Base-by-base conservation (phyloP, 2,113 vertebrate genomes). In the Thunnus maccoyii region DNA sequence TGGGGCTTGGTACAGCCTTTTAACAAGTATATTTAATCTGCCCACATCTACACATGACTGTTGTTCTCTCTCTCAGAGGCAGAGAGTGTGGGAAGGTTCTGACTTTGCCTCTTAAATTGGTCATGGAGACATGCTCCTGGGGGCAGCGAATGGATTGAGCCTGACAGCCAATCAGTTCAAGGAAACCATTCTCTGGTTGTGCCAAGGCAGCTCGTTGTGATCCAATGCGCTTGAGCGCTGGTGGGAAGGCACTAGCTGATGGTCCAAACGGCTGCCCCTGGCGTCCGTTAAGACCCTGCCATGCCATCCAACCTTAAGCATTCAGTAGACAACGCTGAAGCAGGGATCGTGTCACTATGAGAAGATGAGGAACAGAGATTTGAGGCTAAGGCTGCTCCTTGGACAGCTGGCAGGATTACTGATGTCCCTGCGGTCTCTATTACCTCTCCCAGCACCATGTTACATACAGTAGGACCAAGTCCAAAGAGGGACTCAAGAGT, bases 51-150 rank as follows among this genome's bases (percentile, higher is more conserved):
- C 74, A 76, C 78, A 80, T 68, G 63, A 44, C 56, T 72, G 68
- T 84, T 85, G 85, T 82, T 69, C 58, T 80, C 54, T 63, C 64
- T 89, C 80, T 83, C 82, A 76, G 80, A 86, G 82, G 20, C 83
- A 91, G 80, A 36, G 93, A 92, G 90, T 91, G 87, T 91, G 89
- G 90, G 91, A 93, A 92, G 89, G 80, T 82, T 92, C 88, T 75
- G 88, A 86, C 88, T 93, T 78, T 77, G 86, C 82, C 74, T 90
- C 86, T 79, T 87, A 92, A 92, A 91, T 90, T 91, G 90, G 88
- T 91, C 84, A 86, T 86, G 78, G 80, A 91, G 76, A 90, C 86
- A 84, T 86, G 88, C 84, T 88, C 89, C 74, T 64, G 70, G 82
- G 83, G 83, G 85, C 84, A 81, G 83, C 56, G 64, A 86, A 81